Conservation (phyloP, 2,888 invertebrate species). For the Ophonus ardosiacus region DNA sequence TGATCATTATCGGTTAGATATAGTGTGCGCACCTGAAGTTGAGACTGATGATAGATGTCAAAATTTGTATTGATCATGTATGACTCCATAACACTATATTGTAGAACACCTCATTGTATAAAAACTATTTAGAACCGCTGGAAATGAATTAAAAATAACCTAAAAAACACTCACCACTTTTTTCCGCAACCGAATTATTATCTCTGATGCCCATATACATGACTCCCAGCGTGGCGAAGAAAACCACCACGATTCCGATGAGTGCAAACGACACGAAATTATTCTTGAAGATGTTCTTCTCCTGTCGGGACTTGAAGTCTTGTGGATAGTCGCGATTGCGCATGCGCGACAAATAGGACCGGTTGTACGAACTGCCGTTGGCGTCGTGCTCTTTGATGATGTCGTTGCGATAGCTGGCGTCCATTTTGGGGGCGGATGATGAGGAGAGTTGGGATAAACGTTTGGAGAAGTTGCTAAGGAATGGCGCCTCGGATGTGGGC, state of each 20-base stretch:
- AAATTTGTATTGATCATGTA: too few relatives aligned
- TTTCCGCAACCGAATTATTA: conserved; percentile 73
- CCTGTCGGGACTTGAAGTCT: conserved; percentile 71
- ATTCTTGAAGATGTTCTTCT: conserved; percentile 78
- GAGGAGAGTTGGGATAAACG: conserved; percentile 76
- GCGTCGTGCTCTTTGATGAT: conserved; percentile 74
- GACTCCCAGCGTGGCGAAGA: conserved; percentile 82
- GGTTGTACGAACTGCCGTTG: conserved; percentile 70
- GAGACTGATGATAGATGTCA: too few relatives aligned
- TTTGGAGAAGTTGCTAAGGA: conserved; percentile 84
- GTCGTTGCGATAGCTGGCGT: conserved; percentile 71
- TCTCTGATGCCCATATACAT: conserved; percentile 84
- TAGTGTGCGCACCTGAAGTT: too few relatives aligned
- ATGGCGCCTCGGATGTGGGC: conserved; percentile 81
- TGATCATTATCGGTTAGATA: too few relatives aligned
- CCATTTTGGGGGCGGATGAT: conserved; percentile 67
- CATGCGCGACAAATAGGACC: conserved; percentile 65
- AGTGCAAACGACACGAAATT: conserved; percentile 82
- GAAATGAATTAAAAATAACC: too few relatives aligned
- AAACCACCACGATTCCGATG: conserved; percentile 80
- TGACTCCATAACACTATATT: too few relatives aligned
- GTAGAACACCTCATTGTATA: too few relatives aligned
- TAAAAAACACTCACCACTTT: conserved; percentile 75
- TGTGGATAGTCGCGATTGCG: conserved; percentile 70
- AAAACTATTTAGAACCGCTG: too few relatives aligned